Percentiles rank a stretch among this genome's conserved stretches.
phyloP scores from a whole-genome alignment of 2,797 vertebrate species.

The Gadopsis marmoratus region DNA sequence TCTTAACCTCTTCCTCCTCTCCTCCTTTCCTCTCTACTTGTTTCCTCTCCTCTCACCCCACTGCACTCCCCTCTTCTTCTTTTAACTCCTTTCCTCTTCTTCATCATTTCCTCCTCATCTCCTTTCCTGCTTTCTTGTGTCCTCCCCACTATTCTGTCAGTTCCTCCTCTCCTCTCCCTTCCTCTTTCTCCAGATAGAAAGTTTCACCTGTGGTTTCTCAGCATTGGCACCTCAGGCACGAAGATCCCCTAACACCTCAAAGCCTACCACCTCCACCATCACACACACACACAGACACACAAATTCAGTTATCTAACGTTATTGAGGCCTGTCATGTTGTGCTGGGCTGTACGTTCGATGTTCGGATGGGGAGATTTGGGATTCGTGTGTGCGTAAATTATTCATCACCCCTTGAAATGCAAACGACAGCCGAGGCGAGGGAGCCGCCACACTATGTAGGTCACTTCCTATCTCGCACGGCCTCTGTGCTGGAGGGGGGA shows the following conservation, averaged over 20 bases:
- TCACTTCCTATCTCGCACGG: constrained; percentile 73
- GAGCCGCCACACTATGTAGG: constrained; percentile 80
- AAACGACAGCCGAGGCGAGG: constrained; percentile 81
- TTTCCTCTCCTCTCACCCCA: background rate
- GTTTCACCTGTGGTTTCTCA: constrained; percentile 57
- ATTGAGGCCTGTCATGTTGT: constrained; percentile 79
- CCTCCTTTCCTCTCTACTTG: background rate
- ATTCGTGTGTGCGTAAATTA: constrained; percentile 78
- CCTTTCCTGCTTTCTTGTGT: background rate
- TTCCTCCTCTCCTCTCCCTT: background rate
- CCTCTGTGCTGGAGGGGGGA: constrained; percentile 40
- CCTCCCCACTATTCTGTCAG: background rate
- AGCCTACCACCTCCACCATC: constrained; percentile 27
- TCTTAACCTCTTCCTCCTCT: background rate
- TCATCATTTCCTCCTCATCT: background rate
- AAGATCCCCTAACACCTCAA: constrained; percentile 50
- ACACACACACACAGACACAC: constrained; percentile 22
- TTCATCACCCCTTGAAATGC: constrained; percentile 85
- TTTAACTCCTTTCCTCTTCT: no score
- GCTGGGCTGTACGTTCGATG: constrained; percentile 43
- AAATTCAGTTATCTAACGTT: constrained; percentile 70
- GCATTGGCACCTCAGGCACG: constrained; percentile 33
- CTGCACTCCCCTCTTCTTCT: background rate
- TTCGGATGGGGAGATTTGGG: constrained; percentile 52
- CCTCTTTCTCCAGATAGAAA: constrained; percentile 12